These are phyloP conservation scores for Xyrauchen texanus DNA, from an alignment of 2,113 vertebrate species.

Conservation along the genomic window DNA sequence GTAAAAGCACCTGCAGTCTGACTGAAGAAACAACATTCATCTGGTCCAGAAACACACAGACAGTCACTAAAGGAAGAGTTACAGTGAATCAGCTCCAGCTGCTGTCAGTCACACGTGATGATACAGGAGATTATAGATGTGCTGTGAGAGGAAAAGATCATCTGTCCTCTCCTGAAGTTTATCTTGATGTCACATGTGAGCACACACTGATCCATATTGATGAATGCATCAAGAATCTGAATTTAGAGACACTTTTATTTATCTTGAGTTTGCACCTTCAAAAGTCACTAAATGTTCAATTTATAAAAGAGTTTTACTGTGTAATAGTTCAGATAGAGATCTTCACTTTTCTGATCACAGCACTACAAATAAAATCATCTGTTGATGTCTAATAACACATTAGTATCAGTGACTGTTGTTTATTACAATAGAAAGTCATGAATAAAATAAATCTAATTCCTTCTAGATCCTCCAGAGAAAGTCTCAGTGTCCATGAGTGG, in stretches of 20 bases:
- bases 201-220: conserved; percentile 3
- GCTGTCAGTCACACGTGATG: neutral
- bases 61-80: rapidly evolving
- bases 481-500: neutral
- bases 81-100: neutral
- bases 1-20: conserved; percentile 43
- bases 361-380: too few species aligned
- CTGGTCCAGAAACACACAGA: conserved; percentile 23
- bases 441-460: too few species aligned
- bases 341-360: too few species aligned
- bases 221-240: too few species aligned
- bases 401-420: too few species aligned
- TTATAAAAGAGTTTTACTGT: too few species aligned
- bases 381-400: too few species aligned
- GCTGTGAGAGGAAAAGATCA: neutral
- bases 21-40: conserved; percentile 27
- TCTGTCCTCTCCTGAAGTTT: conserved; percentile 21
- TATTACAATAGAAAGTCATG: too few species aligned
- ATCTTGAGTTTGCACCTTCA: too few species aligned
- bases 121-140: conserved; percentile 17
- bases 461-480: conserved; percentile 16
- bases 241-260: too few species aligned
- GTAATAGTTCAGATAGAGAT: too few species aligned
- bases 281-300: too few species aligned
- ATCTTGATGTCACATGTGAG: conserved; percentile 33